Evolutionary conservation across 2,888 invertebrate species (phyloP), one percentile per base, ranked within the genome.

Genomic region (Ochropacha duplaris): DNA sequence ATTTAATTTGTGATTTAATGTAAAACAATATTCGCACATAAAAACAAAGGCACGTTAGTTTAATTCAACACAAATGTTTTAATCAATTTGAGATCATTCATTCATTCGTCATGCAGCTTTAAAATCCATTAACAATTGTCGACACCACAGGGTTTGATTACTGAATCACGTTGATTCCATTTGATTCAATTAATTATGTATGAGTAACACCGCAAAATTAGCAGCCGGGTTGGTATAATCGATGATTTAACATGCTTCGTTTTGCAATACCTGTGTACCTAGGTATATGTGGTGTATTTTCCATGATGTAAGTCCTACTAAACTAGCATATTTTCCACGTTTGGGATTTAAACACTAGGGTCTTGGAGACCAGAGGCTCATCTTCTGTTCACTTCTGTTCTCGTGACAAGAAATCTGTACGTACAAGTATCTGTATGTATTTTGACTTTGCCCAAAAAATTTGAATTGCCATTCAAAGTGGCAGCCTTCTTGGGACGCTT

Each of bases 111-210:
- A 34, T 49, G 49, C 28, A 52, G 56, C 56, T 22, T 57, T 57
- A 52, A 57, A 56, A 52, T 57, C 49, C 57, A 57, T 24, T 49
- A 31, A 49, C 49, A 57, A 12, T 49, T 49, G 31, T 54, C 31
- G 22, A 49, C 57, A 54, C 52, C 31, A 14, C 28, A 22, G 52
- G 52, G 34, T 57, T 57, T 57, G 52, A 57, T 49, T 49, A 54
- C 49, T 49, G 49, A 57, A 57, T 57, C 52, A 57, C 31, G 16
- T 49, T 34, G 49, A 57, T 14, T 54, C 54, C 28, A 34, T 57
- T 57, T 57, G 49, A 57, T 57, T 57, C 57, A 34, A 54, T 57
- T 49, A 31, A 52, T 57, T 57, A 54, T 57, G 52, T 31, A 54
- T 31, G 22, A 6, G 52, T 22, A 22, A 19, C 31, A 24, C 57